Evolutionary conservation across 2,888 invertebrate genomes (phyloP).

Genomic region (Merodon equestris): DNA sequence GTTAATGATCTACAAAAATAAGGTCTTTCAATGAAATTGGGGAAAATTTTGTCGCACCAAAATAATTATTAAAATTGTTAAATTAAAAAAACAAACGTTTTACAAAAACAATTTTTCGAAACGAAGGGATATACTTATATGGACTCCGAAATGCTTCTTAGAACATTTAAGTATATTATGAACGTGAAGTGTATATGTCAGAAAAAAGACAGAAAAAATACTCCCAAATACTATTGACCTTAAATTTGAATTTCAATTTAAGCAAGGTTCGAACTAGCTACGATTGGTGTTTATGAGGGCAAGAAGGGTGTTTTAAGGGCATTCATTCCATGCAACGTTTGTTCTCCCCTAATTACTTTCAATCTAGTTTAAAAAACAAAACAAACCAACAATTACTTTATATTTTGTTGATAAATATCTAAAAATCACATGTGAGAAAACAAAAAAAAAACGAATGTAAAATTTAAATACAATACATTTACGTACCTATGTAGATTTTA

Average conservation of each 20-base stretch:
- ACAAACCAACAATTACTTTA: conserved; percentile 2
- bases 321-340: neutral
- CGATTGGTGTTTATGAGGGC: too few relatives aligned
- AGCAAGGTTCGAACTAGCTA: too few relatives aligned
- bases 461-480: conserved; percentile 63
- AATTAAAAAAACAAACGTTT: too few relatives aligned
- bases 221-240: too few relatives aligned
- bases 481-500: conserved; percentile 68
- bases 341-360: conserved; percentile 1
- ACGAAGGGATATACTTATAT: too few relatives aligned
- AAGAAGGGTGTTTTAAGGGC: too few relatives aligned
- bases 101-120: neutral
- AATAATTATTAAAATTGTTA: neutral
- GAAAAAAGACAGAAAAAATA: too few relatives aligned
- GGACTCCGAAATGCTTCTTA: too few relatives aligned
- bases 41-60: too few relatives aligned
- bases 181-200: too few relatives aligned
- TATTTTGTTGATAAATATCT: neutral
- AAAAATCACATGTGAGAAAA: conserved; percentile 49
- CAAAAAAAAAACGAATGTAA: conserved; percentile 23
- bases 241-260: too few relatives aligned
- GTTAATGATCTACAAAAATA: conserved; percentile 45
- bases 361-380: conserved; percentile 39
- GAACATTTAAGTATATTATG: too few relatives aligned
- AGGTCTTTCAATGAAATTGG: conserved; percentile 38